Evolutionary conservation across 2,113 vertebrate genomes (phyloP).

Genomic region (Erythrocercus mccallii): DNA sequence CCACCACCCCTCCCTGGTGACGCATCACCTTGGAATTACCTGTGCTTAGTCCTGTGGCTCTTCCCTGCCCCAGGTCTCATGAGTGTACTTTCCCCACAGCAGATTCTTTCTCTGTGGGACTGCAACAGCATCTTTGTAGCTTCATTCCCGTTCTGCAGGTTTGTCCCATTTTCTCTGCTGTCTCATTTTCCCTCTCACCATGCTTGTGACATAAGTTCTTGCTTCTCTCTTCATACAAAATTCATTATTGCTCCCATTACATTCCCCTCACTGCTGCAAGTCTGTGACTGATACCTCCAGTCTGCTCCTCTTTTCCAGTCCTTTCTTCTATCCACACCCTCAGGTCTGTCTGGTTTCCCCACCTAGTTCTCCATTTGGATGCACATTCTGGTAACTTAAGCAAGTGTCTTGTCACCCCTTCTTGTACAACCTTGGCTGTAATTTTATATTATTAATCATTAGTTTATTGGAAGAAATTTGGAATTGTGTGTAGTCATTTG

Average conservation of each 20-base stretch:
- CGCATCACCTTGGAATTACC: too few species aligned
- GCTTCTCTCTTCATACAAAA: not conserved
- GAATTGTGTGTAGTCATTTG: not conserved
- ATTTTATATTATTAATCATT: not conserved
- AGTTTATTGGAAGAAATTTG: not conserved
- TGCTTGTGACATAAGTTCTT: not conserved
- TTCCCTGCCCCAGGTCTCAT: not conserved
- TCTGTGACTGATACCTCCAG: not conserved
- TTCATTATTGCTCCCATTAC: not conserved
- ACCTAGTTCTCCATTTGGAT: not conserved
- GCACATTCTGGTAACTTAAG: not conserved
- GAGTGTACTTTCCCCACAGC: not conserved
- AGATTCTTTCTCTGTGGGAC: not conserved
- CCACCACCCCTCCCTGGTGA: not conserved
- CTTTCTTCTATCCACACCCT: not conserved
- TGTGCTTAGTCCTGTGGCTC: not conserved
- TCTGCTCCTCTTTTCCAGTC: not conserved
- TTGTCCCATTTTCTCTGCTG: not conserved
- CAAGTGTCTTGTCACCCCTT: not conserved
- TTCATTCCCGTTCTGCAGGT: not conserved
- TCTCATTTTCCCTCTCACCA: not conserved
- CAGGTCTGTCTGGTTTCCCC: not conserved
- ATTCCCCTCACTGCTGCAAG: not conserved
- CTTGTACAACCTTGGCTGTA: not conserved
- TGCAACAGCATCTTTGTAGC: not conserved